phyloP scores from a whole-genome alignment of 37 sponge, comb jelly and placozoan genomes.

The Ianthella basta region DNA sequence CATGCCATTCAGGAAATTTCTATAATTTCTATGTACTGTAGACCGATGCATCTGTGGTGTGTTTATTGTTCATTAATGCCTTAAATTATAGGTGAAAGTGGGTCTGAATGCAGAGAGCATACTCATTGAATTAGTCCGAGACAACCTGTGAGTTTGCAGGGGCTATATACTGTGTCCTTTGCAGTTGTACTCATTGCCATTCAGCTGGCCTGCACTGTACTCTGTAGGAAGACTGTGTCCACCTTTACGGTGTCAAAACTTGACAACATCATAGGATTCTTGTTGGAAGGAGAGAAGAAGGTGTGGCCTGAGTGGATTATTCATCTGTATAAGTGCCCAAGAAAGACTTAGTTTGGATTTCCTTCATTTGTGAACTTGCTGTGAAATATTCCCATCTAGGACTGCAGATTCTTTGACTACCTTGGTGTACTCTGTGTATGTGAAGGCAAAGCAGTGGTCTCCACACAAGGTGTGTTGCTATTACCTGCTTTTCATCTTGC shows the following conservation, averaged over 20 bases:
- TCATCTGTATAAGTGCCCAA: too few species aligned
- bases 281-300: constrained; percentile 2
- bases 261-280: background rate
- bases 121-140: constrained; percentile 44
- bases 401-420: constrained; percentile 60
- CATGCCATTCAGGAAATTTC: too few species aligned
- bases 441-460: constrained; percentile 50
- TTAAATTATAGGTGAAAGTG: background rate
- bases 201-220: too few species aligned
- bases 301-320: too few species aligned
- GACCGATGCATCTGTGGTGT: too few species aligned
- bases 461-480: constrained; percentile 59
- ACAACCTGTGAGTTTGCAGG: constrained; percentile 41
- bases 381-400: constrained; percentile 22
- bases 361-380: too few species aligned
- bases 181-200: too few species aligned
- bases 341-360: too few species aligned
- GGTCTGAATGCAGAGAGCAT: constrained; percentile 57
- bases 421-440: constrained; percentile 74
- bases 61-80: too few species aligned
- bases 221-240: background rate
- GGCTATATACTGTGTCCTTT: too few species aligned
- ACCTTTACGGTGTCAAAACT: background rate
- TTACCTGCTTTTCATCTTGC: too few species aligned
- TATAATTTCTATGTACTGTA: too few species aligned